Base-by-base conservation (phyloP, 2,113 vertebrate genomes). In the Sebastes schlegelii region DNA sequence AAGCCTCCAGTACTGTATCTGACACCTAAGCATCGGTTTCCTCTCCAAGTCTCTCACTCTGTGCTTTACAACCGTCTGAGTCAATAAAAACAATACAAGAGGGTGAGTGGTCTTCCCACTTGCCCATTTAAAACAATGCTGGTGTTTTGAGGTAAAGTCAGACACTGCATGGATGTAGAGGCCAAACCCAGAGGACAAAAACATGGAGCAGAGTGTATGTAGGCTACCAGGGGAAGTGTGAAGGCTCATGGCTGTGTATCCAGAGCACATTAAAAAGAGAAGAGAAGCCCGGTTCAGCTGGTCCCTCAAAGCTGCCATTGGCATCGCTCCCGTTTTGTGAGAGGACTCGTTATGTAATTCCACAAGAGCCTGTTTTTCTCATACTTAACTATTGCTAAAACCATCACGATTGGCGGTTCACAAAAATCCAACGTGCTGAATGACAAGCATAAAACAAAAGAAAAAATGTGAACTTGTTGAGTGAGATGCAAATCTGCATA, bases 251-350 rank as follows among this genome's bases (percentile, higher is more conserved):
- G 84, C 88, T 85, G 82, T 85, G 80, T 71, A 89, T 88, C 89
- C 81, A 74, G 71, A 91, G 74, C 90, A 91, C 86, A 94, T 92
- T 92, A 86, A 90, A 90, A 88, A 93, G 80, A 93, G 88, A 92
- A 83, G 86, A 89, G 85, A 46, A 77, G 86, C 74, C 78, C 49
- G 17, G 76, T 88, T 88, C 85, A 69, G 88, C 81, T 86, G 84
- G 82, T 83, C 75, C 86, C 63, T 88, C 86, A 92, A 87, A 91
- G 88, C 91, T 91, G 82, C 83, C 84, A 26, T 13, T 93, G 91
- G 92, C 92, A 63, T 48, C 23, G 45, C 82, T 91, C 89, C 92
- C 93, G 83, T 65, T 87, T 88, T 85, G 70, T 55, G 69, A 88
- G 77, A 91, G 82, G 80, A 79, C 76, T 84, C 79, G 78, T 93